Base-by-base conservation (phyloP, 1,140 invertebrate genomes). In the Drosophila auraria region DNA sequence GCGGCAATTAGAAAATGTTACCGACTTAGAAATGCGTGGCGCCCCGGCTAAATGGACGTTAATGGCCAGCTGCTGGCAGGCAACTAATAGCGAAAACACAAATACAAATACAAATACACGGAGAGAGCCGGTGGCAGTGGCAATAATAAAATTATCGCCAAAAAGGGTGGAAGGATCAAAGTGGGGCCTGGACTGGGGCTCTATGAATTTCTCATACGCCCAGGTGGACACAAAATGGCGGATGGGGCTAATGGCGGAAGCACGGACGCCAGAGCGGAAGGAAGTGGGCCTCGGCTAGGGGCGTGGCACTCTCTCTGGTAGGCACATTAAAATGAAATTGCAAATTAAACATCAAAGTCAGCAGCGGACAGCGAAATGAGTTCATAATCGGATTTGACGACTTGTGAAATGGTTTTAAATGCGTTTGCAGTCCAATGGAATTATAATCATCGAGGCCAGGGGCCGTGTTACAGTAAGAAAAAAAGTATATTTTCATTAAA, bases 341-440 rank as follows among this genome's bases (percentile, higher is more conserved):
- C 71, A 90, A 89, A 89, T 89, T 90, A 90, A 89, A 89, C 86
- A 89, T 89, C 86, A 89, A 89, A 89, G 86, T 90, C 89, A 66
- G 72, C 74, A 44, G 65, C 53, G 72, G 76, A 42, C 80, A 77
- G 73, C 76, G 82, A 89, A 89, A 89, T 86, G 86, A 90, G 86
- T 89, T 89, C 82, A 89, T 89, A 89, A 89, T 90, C 86, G 86
- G 86, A 89, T 89, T 89, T 90, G 86, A 86, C 86, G 82, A 86
- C 86, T 89, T 90, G 86, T 82, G 69, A 89, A 89, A 89, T 89
- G 86, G 57, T 86, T 90, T 86, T 82, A 82, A 89, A 90, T 90
- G 86, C 58, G 14, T 50, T 63, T 30, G 20, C 47, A 45, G 27
- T 68, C 45, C 57, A 15, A 42, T 62, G 65, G 47, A 40, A 63